Evolutionary conservation across 1,140 invertebrate genomes (phyloP).

Genomic region (Acyrthosiphon pisum): DNA sequence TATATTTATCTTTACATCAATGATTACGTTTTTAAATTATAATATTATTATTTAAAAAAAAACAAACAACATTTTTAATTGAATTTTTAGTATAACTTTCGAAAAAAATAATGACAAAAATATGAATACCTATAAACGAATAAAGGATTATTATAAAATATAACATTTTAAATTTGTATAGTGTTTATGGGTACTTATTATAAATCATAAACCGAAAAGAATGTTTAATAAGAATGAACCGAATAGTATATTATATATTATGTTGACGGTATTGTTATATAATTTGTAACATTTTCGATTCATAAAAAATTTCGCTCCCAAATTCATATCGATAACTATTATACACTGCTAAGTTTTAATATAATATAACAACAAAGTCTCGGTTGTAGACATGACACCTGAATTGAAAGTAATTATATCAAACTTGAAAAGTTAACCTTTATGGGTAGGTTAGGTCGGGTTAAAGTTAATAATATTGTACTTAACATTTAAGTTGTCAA

Average conservation of each 20-base stretch:
- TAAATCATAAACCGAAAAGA: background rate
- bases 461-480: slow-evolving; percentile 32
- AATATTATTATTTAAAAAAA: background rate
- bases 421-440: background rate
- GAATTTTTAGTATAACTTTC: background rate
- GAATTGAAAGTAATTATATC: background rate
- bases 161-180: background rate
- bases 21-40: background rate
- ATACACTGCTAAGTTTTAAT: background rate
- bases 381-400: background rate
- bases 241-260: too few species aligned
- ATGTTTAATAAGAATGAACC: background rate
- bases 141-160: background rate
- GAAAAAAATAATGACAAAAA: background rate
- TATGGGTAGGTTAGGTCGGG: background rate
- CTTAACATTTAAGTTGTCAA: slow-evolving; percentile 45
- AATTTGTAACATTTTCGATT: background rate
- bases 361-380: background rate
- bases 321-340: background rate
- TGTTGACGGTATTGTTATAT: background rate
- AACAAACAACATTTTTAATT: background rate
- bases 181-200: background rate
- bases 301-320: background rate
- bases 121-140: background rate
- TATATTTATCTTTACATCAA: background rate